Evolutionary conservation across 1,140 invertebrate genomes (phyloP), one percentile per base, ranked within the genome.

Genomic region (Eubasilissa regina): DNA sequence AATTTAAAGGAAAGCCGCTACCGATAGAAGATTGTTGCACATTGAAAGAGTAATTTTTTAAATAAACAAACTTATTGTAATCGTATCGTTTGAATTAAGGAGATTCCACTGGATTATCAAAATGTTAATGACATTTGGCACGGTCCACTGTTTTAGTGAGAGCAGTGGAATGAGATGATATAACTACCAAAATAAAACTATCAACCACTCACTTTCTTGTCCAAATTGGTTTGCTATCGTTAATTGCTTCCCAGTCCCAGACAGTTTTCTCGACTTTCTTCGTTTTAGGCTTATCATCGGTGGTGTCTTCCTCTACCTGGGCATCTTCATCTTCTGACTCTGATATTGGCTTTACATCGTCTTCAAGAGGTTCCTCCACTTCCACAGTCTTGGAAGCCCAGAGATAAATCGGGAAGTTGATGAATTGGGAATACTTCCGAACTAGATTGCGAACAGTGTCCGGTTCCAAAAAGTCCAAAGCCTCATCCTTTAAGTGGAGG

Each of bases 351-450:
- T 90, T 87, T 8, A 87, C 85, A 73, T 85, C 85, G 13, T 86
- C 86, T 47, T 90, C 90, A 68, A 92, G 85, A 11, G 93, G 91
- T 85, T 96, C 95, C 85, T 98, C 96, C 64, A 97, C 95, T 78
- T 95, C 93, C 80, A 98, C 92, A 21, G 95, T 97, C 89, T 96
- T 98, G 86, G 96, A 97, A 51, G 94, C 92, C 98, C 98, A 99
- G 84, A 99, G 87, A 86, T 97, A 97, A 85, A 99, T 99, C 17
- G 97, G 96, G 91, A 99, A 99, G 88, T 99, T 99, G 84, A 99
- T 99, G 88, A 99, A 99, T 90, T 99, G 98, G 0, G 97, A 99
- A 88, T 99, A 99, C 88, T 99, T 99, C 86, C 96, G 96, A 35
- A 99, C 94, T 6, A 99, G 89, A 80, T 94, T 93, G 82, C 94